Conservation (phyloP, 2,797 vertebrate species). For the Micrastur ruficollis region DNA sequence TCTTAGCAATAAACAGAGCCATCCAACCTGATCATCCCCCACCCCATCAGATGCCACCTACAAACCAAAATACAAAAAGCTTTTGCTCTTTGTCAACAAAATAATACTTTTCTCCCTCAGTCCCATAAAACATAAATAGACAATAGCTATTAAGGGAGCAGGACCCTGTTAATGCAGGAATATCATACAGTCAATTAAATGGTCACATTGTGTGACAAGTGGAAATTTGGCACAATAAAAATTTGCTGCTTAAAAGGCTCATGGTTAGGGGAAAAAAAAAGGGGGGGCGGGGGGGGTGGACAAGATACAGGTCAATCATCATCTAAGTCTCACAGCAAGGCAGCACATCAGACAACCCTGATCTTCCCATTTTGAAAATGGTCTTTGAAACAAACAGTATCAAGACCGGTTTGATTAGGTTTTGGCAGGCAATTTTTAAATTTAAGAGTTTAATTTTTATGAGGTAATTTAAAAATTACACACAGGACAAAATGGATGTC, state of each 20-base stretch:
- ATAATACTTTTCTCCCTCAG: neutral
- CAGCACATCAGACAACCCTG: neutral
- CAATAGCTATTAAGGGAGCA: neutral
- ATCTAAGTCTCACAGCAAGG: neutral
- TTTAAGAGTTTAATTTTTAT: neutral
- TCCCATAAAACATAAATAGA: neutral
- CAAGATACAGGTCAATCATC: neutral
- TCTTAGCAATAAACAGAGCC: neutral
- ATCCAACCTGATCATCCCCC: neutral
- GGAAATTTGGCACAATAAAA: neutral
- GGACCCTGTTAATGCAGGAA: neutral
- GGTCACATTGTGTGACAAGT: neutral
- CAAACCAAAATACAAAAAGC: neutral
- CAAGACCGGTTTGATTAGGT: neutral
- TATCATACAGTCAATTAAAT: neutral
- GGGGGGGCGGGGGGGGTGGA: neutral
- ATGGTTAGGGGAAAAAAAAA: neutral
- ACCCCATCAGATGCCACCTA: neutral
- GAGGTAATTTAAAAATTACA: neutral
- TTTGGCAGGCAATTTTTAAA: neutral
- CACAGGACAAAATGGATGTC: neutral
- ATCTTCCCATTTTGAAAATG: neutral
- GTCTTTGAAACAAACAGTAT: neutral
- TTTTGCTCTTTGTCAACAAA: neutral
- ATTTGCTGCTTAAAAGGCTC: neutral